Percentiles rank a stretch among this genome's conserved stretches.
Conservation (phyloP, 30 jellyfish, hydroid and myxozoan species). For the Pelagia noctiluca region DNA sequence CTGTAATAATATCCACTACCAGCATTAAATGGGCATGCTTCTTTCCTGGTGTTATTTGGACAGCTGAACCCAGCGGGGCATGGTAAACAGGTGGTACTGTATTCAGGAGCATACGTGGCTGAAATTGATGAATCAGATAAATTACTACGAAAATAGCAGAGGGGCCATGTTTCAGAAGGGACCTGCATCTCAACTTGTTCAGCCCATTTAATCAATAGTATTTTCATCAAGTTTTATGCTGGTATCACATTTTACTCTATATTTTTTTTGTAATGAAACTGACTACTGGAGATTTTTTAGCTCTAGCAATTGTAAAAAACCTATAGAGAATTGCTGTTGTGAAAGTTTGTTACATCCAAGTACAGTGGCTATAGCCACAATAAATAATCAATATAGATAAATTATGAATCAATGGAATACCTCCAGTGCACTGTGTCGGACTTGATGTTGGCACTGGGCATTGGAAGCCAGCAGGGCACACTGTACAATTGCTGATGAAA, state of each 20-base stretch:
- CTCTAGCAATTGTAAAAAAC: too few species aligned
- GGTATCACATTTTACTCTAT: too few species aligned
- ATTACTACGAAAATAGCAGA: too few species aligned
- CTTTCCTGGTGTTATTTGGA: slow-evolving; percentile 64
- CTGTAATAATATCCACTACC: slow-evolving; percentile 90
- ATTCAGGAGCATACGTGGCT: slow-evolving; percentile 91
- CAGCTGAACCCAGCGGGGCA: slow-evolving; percentile 97
- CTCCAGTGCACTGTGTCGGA: slow-evolving; percentile 93
- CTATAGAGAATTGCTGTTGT: too few species aligned
- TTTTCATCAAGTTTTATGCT: too few species aligned
- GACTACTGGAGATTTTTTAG: too few species aligned
- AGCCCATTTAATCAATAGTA: too few species aligned
- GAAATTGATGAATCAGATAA: slow-evolving; percentile 10
- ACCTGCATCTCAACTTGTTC: too few species aligned
- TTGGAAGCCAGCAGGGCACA: slow-evolving; percentile 96
- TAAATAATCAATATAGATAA: neutral
- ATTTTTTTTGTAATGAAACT: too few species aligned
- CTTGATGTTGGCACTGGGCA: slow-evolving; percentile 86
- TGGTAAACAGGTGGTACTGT: slow-evolving; percentile 70
- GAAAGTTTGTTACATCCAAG: too few species aligned
- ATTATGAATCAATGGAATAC: slow-evolving; percentile 26
- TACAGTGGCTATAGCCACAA: too few species aligned
- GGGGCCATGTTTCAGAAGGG: too few species aligned
- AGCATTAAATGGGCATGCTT: slow-evolving; percentile 78
- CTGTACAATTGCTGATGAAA: slow-evolving; percentile 71